phyloP scores from a whole-genome alignment of 2,797 vertebrate genomes.

The Anableps anableps region DNA sequence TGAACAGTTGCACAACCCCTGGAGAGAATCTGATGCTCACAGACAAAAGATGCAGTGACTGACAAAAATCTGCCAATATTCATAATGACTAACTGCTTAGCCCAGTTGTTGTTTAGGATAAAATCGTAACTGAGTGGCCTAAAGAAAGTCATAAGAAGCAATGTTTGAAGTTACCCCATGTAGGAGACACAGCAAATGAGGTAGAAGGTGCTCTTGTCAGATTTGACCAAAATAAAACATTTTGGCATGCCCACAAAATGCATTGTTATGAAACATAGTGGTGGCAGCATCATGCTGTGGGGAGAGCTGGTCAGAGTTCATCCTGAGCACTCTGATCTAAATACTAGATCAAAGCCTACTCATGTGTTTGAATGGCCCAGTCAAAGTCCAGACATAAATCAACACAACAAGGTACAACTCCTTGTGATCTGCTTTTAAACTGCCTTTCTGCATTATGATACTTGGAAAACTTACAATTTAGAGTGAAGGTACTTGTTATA shows the following conservation, averaged over 20 bases:
- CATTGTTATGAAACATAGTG: neutral
- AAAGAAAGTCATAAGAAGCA: neutral
- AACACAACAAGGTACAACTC: neutral
- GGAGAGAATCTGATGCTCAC: slow-evolving; percentile 12
- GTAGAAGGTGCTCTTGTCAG: neutral
- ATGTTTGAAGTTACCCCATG: neutral
- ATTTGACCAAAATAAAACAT: neutral
- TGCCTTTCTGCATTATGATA: neutral
- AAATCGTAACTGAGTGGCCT: neutral
- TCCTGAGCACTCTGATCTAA: neutral
- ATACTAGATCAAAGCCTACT: neutral
- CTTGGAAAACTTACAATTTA: neutral
- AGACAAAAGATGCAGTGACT: slow-evolving; percentile 5
- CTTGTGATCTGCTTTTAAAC: neutral
- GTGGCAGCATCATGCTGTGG: neutral
- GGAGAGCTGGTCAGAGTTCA: neutral
- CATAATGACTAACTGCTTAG: neutral
- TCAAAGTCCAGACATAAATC: neutral
- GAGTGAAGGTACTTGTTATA: neutral
- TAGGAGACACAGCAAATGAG: neutral
- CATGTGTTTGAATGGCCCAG: neutral
- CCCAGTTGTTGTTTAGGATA: slow-evolving; percentile 1
- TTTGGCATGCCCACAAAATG: neutral
- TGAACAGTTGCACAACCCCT: slow-evolving; percentile 42
- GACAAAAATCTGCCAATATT: slow-evolving; percentile 1